These are phyloP conservation scores for Forbesichthys papilliferus DNA, from an alignment of 2,113 vertebrate genomes.

Conservation along the genomic window DNA sequence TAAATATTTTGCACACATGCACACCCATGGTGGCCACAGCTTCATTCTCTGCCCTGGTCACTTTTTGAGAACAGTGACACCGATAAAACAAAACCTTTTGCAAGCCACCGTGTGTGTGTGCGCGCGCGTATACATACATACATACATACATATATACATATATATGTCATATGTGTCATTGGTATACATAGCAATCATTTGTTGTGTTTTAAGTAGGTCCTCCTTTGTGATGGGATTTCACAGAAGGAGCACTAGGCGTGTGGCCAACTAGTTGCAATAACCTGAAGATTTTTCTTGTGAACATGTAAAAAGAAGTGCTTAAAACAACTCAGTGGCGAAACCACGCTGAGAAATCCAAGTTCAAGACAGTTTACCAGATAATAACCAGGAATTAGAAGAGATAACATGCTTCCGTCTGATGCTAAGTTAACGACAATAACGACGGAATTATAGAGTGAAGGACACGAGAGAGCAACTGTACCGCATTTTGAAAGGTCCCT, in stretches of 20 bases:
- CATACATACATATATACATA: no score
- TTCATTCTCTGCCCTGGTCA: background rate
- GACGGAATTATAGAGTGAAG: background rate
- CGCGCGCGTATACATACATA: no score
- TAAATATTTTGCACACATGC: background rate
- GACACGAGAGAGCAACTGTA: conserved; percentile 17
- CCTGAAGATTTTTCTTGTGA: background rate
- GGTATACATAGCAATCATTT: no score
- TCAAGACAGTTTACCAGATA: background rate
- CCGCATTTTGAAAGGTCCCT: conserved; percentile 15
- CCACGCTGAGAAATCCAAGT: background rate
- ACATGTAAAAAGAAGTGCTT: background rate
- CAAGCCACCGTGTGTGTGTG: no score
- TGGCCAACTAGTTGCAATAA: background rate
- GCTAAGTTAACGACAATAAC: background rate
- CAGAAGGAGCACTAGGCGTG: no score
- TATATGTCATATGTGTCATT: no score
- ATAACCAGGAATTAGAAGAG: background rate
- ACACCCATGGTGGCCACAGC: background rate
- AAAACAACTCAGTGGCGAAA: background rate
- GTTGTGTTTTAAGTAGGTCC: no score
- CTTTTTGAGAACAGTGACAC: background rate
- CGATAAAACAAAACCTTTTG: background rate
- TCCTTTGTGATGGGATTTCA: no score
- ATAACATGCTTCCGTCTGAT: background rate